Evolutionary conservation across 1,140 invertebrate genomes (phyloP).

Genomic region (Helicoverpa armigera): DNA sequence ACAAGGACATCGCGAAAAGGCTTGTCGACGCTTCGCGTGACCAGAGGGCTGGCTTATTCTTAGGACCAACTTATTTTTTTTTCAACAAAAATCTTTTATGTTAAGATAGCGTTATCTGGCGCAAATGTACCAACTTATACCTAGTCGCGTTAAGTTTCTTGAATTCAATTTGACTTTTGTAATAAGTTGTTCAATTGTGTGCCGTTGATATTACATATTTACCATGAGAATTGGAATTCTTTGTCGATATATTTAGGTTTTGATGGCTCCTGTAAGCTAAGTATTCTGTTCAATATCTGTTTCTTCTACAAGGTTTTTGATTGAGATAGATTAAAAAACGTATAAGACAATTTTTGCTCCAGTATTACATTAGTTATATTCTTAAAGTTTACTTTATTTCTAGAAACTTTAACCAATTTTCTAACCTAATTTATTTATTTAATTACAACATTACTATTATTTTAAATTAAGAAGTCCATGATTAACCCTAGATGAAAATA

Average conservation of each 20-base stretch:
- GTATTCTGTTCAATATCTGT: not conserved
- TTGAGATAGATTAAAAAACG: no score
- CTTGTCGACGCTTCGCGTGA: no score
- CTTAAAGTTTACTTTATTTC: no score
- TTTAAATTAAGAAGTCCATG: slow-evolving; percentile 7
- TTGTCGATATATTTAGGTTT: not conserved
- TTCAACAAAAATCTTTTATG: slow-evolving; percentile 51
- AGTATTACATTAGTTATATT: no score
- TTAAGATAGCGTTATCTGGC: slow-evolving; percentile 49
- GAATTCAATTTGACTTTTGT: slow-evolving; percentile 51
- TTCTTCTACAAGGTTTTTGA: not conserved
- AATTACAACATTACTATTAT: slow-evolving; percentile 15
- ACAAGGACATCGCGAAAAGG: no score
- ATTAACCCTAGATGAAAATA: slow-evolving; percentile 12
- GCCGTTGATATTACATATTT: slow-evolving; percentile 21
- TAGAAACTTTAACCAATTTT: not conserved
- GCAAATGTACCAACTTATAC: slow-evolving; percentile 50
- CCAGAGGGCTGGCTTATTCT: no score
- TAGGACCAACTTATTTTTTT: slow-evolving; percentile 33
- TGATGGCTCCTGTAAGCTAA: not conserved
- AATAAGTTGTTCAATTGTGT: slow-evolving; percentile 41
- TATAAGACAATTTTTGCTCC: no score
- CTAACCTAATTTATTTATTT: slow-evolving; percentile 7
- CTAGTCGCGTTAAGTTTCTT: slow-evolving; percentile 47
- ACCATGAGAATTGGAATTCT: not conserved